Evolutionary conservation across 2,113 vertebrate species (phyloP).

Genomic region (Centropus bengalensis): DNA sequence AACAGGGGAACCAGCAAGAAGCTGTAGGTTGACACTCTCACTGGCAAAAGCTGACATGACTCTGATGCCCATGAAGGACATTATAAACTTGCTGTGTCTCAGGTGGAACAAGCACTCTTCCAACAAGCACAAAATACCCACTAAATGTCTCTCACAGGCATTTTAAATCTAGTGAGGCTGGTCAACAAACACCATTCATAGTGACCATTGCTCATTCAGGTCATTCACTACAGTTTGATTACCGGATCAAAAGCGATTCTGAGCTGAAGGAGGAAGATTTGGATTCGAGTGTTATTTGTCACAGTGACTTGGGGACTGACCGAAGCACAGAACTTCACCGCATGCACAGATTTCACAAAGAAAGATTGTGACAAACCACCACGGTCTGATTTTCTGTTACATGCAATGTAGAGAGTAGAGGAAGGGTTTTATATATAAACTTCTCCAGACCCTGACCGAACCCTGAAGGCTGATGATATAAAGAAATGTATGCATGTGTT

Average conservation of each 20-base stretch:
- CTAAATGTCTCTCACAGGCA: not conserved
- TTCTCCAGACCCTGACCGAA: not conserved
- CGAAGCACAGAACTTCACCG: constrained; percentile 66
- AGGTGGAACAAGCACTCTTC: too few relatives aligned
- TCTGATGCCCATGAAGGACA: not conserved
- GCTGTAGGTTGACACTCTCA: not conserved
- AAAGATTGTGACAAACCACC: constrained; percentile 11
- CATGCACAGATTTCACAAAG: constrained; percentile 74
- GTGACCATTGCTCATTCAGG: not conserved
- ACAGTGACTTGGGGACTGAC: constrained; percentile 54
- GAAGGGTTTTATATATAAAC: not conserved
- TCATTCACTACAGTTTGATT: not conserved
- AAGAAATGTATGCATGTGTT: not conserved
- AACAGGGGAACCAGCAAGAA: accelerated
- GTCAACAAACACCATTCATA: not conserved
- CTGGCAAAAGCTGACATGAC: not conserved
- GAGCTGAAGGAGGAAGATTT: constrained; percentile 54
- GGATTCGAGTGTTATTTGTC: constrained; percentile 68
- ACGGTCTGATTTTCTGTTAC: not conserved
- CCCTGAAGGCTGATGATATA: not conserved
- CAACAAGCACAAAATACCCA: not conserved
- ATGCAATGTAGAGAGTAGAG: not conserved
- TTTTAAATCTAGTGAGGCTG: not conserved
- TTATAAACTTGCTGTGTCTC: not conserved
- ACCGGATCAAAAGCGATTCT: not conserved